Evolutionary conservation across 2,888 invertebrate genomes (phyloP).

Genomic region (Eupeodes luniger): DNA sequence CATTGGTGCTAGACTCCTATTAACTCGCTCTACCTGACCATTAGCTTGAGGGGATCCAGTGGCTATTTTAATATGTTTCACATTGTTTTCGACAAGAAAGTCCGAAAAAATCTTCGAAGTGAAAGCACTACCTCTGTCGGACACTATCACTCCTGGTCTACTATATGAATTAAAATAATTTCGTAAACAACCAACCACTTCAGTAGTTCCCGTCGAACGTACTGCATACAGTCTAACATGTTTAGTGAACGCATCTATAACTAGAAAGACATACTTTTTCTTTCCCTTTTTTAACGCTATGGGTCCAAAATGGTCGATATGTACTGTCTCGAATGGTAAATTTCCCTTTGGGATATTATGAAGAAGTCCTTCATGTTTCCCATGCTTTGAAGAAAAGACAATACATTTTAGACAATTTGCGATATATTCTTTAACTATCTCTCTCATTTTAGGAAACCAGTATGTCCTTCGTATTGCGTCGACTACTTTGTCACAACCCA

Average conservation of each 20-base stretch:
- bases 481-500: too few relatives aligned
- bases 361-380: too few relatives aligned
- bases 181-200: not conserved
- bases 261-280: too few relatives aligned
- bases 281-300: too few relatives aligned
- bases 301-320: too few relatives aligned
- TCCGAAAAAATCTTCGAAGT: not conserved
- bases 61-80: not conserved
- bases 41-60: not conserved
- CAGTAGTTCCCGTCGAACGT: not conserved
- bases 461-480: not conserved
- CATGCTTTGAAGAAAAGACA: too few relatives aligned
- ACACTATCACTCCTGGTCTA: not conserved
- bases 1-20: not conserved
- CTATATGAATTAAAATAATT: not conserved
- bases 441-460: not conserved
- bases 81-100: not conserved
- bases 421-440: not conserved
- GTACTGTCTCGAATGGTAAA: too few relatives aligned
- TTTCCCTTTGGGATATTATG: too few relatives aligned
- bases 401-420: not conserved
- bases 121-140: not conserved
- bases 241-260: too few relatives aligned
- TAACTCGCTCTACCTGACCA: not conserved
- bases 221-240: too few relatives aligned